Percentiles rank a stretch among this genome's conserved stretches.
Evolutionary conservation across 2,113 vertebrate species (phyloP).

Genomic region (Psilopsiagon aurifrons): DNA sequence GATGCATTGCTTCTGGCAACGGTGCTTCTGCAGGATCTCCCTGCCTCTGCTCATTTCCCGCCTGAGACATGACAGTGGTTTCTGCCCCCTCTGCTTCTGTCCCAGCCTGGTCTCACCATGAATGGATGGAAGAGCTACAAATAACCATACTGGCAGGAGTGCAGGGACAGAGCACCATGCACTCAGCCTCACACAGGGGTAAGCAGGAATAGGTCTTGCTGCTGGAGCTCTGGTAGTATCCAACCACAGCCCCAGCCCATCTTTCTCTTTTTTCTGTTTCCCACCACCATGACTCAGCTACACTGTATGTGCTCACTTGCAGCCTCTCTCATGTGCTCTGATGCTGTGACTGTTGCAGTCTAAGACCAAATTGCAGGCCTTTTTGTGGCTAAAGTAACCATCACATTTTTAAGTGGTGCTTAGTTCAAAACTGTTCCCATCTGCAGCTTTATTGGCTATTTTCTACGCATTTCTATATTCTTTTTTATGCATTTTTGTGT

Average conservation of each 20-base stretch:
- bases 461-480: background rate
- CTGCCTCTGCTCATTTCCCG: background rate
- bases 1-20: fast-evolving
- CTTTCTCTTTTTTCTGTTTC: background rate
- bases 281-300: background rate
- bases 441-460: background rate
- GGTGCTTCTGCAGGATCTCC: background rate
- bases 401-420: background rate
- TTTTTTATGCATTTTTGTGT: background rate
- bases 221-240: background rate
- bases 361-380: background rate
- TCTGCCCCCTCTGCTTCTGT: background rate
- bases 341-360: background rate
- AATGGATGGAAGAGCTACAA: background rate
- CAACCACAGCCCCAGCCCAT: background rate
- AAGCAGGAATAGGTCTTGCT: background rate
- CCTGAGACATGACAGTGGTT: background rate
- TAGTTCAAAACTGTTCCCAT: background rate
- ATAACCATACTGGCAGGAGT: fast-evolving
- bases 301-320: background rate
- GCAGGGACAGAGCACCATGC: background rate
- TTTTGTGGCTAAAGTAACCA: background rate
- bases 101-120: background rate
- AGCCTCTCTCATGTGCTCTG: background rate
- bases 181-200: background rate